Percentiles rank a stretch among this genome's conserved stretches.
phyloP scores from a whole-genome alignment of 1,140 invertebrate species.

The Drosophila ananassae region DNA sequence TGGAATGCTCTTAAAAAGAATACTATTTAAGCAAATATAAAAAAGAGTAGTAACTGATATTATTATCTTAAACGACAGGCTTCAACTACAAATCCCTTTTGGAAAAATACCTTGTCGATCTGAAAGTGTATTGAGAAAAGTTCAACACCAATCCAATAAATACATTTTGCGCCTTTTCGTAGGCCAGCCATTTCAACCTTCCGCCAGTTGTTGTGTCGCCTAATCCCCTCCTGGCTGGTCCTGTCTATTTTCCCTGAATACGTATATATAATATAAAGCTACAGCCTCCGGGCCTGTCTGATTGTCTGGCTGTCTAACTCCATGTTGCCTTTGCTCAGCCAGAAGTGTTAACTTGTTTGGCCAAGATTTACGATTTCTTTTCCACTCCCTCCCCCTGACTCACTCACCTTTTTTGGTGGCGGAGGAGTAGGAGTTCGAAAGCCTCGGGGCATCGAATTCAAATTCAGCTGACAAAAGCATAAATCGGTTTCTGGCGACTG shows the following conservation, averaged over 20 bases:
- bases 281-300: constrained; percentile 57
- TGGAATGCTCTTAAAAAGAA: constrained; percentile 16
- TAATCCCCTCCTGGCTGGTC: constrained; percentile 18
- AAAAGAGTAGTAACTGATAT: too few relatives aligned
- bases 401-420: constrained; percentile 27
- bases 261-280: constrained; percentile 11
- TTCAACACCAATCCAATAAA: constrained; percentile 3
- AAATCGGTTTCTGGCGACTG: constrained; percentile 70
- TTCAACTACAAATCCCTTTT: too few relatives aligned
- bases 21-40: not conserved
- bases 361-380: constrained; percentile 68
- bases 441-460: constrained; percentile 21
- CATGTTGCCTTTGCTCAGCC: constrained; percentile 7
- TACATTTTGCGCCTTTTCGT: constrained; percentile 39
- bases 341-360: constrained; percentile 73
- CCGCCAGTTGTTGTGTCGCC: constrained; percentile 16
- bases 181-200: constrained; percentile 36
- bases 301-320: constrained; percentile 55
- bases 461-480: constrained; percentile 69
- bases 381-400: constrained; percentile 30
- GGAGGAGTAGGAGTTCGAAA: not conserved
- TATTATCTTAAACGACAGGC: too few relatives aligned
- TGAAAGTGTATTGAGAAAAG: constrained; percentile 12
- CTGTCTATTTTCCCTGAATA: constrained; percentile 4
- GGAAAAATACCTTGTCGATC: too few relatives aligned